Percentiles rank a stretch among this genome's conserved stretches.
Conservation (phyloP, 2,888 invertebrate genomes). For the Diabrotica balteata region DNA sequence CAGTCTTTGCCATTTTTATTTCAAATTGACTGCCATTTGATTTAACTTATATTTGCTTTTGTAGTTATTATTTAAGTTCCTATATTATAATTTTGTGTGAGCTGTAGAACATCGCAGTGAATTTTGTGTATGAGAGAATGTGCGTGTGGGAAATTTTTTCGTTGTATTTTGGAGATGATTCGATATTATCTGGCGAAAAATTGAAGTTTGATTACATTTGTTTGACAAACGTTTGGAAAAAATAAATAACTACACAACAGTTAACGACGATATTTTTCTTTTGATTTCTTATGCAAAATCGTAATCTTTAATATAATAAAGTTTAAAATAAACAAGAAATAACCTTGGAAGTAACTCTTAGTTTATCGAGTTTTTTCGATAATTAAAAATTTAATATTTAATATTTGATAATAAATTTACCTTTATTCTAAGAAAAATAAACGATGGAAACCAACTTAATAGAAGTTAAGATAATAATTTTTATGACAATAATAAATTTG, state of each 20-base stretch:
- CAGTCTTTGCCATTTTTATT: conserved; percentile 52
- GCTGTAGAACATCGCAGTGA: conserved; percentile 47
- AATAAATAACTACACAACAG: conserved; percentile 19
- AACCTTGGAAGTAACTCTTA: background rate
- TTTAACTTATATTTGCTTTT: conserved; percentile 53
- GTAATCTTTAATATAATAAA: too few relatives aligned
- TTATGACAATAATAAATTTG: too few relatives aligned
- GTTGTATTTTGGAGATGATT: conserved; percentile 15
- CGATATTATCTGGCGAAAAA: conserved; percentile 19
- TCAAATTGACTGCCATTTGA: conserved; percentile 55
- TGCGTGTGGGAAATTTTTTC: conserved; percentile 32
- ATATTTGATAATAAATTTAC: too few relatives aligned
- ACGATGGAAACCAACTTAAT: too few relatives aligned
- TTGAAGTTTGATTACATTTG: conserved; percentile 21
- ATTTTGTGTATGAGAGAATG: conserved; percentile 41
- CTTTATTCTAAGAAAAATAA: too few relatives aligned
- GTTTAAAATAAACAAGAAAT: too few relatives aligned
- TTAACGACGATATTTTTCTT: too few relatives aligned
- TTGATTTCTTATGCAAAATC: too few relatives aligned
- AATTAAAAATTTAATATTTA: too few relatives aligned
- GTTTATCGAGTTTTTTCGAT: too few relatives aligned
- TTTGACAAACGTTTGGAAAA: conserved; percentile 23
- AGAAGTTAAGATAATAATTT: too few relatives aligned
- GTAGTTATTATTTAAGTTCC: conserved; percentile 55
- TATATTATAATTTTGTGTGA: conserved; percentile 47